Percentiles rank a stretch among this genome's conserved stretches.
These are phyloP conservation scores for Nymphalis urticae DNA, from an alignment of 2,888 invertebrate genomes.

Conservation along the genomic window DNA sequence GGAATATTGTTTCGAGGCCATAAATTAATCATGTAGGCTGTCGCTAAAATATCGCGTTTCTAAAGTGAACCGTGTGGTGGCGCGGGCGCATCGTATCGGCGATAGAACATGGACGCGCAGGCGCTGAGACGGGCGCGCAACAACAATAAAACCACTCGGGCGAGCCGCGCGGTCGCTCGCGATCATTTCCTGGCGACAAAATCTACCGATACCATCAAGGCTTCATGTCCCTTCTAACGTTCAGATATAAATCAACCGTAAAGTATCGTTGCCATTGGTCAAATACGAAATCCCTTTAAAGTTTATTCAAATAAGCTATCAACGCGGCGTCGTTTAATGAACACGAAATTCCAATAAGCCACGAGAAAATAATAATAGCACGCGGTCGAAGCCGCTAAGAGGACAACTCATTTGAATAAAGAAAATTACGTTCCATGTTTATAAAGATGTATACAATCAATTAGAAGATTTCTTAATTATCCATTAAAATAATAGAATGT, in stretches of 20 bases:
- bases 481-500: constrained; percentile 74
- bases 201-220: constrained; percentile 74
- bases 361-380: constrained; percentile 78
- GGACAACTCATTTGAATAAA: constrained; percentile 75
- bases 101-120: constrained; percentile 62
- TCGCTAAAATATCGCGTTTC: constrained; percentile 78
- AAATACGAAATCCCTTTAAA: constrained; percentile 56
- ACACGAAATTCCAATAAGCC: constrained; percentile 76
- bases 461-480: constrained; percentile 77
- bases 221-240: constrained; percentile 59
- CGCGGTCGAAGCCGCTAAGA: constrained; percentile 73
- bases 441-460: constrained; percentile 71
- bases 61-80: constrained; percentile 59
- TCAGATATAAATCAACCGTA: constrained; percentile 69
- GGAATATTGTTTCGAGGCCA: constrained; percentile 70
- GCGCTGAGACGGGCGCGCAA: constrained; percentile 48
- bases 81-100: constrained; percentile 64
- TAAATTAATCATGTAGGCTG: constrained; percentile 81
- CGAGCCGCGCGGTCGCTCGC: constrained; percentile 46
- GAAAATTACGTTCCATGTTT: constrained; percentile 70
- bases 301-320: constrained; percentile 75
- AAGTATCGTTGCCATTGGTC: constrained; percentile 47
- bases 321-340: constrained; percentile 62
- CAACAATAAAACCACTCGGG: constrained; percentile 67
- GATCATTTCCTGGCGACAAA: constrained; percentile 78